A percentile compares a stretch with the other conserved stretches of the same genome.
phyloP scores from a whole-genome alignment of 2,113 vertebrate genomes.

The Phycodurus eques region DNA sequence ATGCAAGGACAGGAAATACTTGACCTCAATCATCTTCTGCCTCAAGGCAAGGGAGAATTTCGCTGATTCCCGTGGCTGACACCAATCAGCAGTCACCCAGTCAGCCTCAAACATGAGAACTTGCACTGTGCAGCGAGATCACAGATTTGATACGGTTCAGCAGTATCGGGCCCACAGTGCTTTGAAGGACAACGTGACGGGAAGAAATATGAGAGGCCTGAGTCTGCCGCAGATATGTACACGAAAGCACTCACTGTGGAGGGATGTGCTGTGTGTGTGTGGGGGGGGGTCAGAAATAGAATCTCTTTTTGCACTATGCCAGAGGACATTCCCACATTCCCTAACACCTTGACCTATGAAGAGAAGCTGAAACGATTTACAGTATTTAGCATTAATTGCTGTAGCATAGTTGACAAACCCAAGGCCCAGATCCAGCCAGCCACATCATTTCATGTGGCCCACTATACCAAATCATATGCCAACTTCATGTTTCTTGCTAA shows the following conservation, averaged over 20 bases:
- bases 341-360: background rate
- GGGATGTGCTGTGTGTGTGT: background rate
- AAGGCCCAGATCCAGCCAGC: no score
- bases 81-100: slow-evolving; percentile 25
- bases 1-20: slow-evolving; percentile 53
- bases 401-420: no score
- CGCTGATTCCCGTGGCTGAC: slow-evolving; percentile 26
- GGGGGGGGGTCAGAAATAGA: slow-evolving; percentile 3
- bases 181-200: slow-evolving; percentile 11
- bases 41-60: background rate
- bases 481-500: no score
- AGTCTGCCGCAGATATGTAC: background rate
- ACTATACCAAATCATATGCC: no score
- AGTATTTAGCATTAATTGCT: background rate
- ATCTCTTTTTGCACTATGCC: slow-evolving; percentile 20
- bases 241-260: slow-evolving; percentile 11
- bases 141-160: slow-evolving; percentile 21
- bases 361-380: background rate
- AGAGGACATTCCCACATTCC: slow-evolving; percentile 16
- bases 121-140: slow-evolving; percentile 4
- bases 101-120: slow-evolving; percentile 21
- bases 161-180: background rate
- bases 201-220: slow-evolving; percentile 27
- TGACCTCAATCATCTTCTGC: slow-evolving; percentile 43
- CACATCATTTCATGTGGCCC: no score